These are phyloP conservation scores for Chymomyza caudatula DNA, from an alignment of 2,888 invertebrate genomes.

Conservation along the genomic window DNA sequence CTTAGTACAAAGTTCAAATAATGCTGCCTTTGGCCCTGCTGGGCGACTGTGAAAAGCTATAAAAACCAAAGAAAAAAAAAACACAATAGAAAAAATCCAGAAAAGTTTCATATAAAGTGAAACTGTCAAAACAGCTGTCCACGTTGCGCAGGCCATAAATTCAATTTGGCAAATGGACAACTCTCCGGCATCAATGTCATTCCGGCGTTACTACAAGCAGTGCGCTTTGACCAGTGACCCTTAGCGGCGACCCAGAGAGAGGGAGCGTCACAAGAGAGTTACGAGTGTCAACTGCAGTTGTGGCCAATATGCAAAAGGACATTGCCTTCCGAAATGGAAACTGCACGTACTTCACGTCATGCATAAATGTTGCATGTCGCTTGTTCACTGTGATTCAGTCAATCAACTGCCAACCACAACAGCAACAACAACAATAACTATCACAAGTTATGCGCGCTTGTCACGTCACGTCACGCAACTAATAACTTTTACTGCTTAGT, in stretches of 20 bases:
- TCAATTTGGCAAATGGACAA: constrained; percentile 59
- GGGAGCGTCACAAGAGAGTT: background rate
- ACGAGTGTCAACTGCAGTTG: background rate
- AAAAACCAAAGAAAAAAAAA: background rate
- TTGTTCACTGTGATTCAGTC: background rate
- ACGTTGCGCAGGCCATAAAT: constrained; percentile 51
- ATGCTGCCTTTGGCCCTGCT: background rate
- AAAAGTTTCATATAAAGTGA: constrained; percentile 17
- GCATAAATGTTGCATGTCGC: background rate
- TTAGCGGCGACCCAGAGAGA: background rate
- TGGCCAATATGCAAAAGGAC: background rate
- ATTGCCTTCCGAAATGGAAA: background rate
- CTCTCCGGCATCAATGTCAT: background rate
- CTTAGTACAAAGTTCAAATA: constrained; percentile 1
- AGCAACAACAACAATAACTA: too few relatives aligned
- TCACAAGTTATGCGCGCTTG: too few relatives aligned
- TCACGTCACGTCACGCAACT: background rate
- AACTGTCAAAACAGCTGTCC: constrained; percentile 29
- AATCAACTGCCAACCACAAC: background rate
- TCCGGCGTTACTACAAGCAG: background rate
- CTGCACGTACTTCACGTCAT: background rate
- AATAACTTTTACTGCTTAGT: background rate
- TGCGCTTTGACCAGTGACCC: too few relatives aligned
- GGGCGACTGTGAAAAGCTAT: background rate
- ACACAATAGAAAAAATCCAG: background rate